A percentile compares a stretch with the other conserved stretches of the same genome.
These are phyloP conservation scores for Clarias gariepinus DNA, from an alignment of 2,113 vertebrate species.

Conservation along the genomic window DNA sequence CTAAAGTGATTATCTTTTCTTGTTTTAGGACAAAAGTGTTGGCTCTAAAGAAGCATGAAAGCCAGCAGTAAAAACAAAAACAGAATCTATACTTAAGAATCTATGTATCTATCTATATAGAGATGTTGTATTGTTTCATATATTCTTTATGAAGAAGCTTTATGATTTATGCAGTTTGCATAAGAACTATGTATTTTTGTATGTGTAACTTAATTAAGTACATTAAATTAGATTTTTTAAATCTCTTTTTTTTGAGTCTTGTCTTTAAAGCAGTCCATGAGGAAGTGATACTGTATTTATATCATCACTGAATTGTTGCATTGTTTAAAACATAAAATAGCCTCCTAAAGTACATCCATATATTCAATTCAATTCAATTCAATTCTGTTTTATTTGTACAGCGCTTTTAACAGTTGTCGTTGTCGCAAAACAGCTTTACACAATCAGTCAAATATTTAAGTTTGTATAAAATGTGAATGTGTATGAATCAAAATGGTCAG, in stretches of 20 bases:
- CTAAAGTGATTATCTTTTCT: not conserved
- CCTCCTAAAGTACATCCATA: too few species aligned
- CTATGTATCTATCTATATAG: not conserved
- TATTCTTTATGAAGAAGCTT: not conserved
- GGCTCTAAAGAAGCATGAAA: constrained; percentile 27
- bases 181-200: constrained; percentile 36
- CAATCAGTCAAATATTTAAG: too few species aligned
- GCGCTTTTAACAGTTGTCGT: too few species aligned
- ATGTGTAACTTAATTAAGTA: constrained; percentile 30
- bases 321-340: too few species aligned
- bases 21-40: constrained; percentile 43
- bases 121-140: not conserved
- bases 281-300: not conserved
- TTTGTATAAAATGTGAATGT: too few species aligned
- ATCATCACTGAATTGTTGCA: not conserved
- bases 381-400: too few species aligned
- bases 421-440: too few species aligned
- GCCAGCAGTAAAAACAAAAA: not conserved
- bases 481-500: too few species aligned
- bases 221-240: constrained; percentile 21
- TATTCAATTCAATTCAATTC: too few species aligned
- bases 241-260: not conserved
- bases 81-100: not conserved
- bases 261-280: not conserved
- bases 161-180: constrained; percentile 40